Percentiles rank a stretch among this genome's conserved stretches.
Conservation (phyloP, 2,888 invertebrate species). For the Pteria penguin region DNA sequence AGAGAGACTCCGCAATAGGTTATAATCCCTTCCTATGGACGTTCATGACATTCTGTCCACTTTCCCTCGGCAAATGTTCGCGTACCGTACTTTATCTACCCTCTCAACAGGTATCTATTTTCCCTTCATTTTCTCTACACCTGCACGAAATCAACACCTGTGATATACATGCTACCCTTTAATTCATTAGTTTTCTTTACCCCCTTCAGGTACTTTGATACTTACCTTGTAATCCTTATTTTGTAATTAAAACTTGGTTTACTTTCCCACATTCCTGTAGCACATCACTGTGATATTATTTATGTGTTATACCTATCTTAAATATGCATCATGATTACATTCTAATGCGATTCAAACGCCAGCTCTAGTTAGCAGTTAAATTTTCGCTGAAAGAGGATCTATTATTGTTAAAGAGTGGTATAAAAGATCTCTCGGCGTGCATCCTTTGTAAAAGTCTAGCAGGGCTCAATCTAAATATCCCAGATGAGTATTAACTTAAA, state of each 20-base stretch:
- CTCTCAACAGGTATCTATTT: not conserved
- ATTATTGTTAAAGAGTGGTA: not conserved
- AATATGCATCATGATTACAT: too few species aligned
- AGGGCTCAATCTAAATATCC: not conserved
- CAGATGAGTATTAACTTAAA: slow-evolving; percentile 4
- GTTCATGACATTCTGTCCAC: too few species aligned
- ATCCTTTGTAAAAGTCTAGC: not conserved
- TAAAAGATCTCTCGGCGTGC: not conserved
- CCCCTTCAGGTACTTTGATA: not conserved
- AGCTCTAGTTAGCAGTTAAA: too few species aligned
- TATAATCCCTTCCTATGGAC: too few species aligned
- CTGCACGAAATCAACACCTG: not conserved
- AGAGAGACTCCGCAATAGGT: too few species aligned
- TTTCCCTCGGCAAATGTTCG: too few species aligned
- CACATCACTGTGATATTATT: not conserved
- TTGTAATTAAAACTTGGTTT: too few species aligned
- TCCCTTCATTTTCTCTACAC: not conserved
- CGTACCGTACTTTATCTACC: too few species aligned
- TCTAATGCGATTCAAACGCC: too few species aligned
- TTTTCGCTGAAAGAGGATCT: not conserved
- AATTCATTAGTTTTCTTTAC: slow-evolving; percentile 8
- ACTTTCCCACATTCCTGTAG: too few species aligned
- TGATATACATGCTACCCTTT: not conserved
- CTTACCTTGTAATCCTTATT: slow-evolving; percentile 1
- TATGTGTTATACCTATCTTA: slow-evolving; percentile 7